These are phyloP conservation scores for Epinephelus awoara DNA, from an alignment of 2,797 vertebrate species.

Conservation along the genomic window DNA sequence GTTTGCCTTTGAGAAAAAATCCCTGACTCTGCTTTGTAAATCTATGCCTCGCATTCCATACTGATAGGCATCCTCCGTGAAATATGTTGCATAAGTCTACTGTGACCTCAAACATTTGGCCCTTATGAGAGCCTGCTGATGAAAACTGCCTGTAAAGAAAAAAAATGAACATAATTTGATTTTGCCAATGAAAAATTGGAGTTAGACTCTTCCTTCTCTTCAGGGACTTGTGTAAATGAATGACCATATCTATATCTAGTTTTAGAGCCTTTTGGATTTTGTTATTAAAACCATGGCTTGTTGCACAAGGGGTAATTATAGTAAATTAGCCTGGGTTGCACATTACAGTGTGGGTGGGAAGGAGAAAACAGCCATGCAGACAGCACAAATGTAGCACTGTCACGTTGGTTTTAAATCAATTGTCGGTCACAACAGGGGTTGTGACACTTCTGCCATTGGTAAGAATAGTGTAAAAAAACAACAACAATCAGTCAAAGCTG, in stretches of 20 bases:
- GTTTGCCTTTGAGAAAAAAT: conserved; percentile 56
- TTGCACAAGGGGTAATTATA: conserved; percentile 34
- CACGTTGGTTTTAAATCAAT: conserved; percentile 17
- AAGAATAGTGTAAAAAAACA: conserved; percentile 3
- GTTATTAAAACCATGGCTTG: not conserved
- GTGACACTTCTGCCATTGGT: conserved; percentile 10
- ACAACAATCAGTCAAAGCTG: not conserved
- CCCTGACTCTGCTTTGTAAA: conserved; percentile 42
- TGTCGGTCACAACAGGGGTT: conserved; percentile 10
- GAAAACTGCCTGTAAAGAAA: conserved; percentile 10
- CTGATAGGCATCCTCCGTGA: conserved; percentile 37
- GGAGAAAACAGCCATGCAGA: conserved; percentile 17
- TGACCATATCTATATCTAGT: conserved; percentile 18
- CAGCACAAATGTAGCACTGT: conserved; percentile 19
- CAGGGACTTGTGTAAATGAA: conserved; percentile 25
- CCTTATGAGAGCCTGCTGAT: not conserved
- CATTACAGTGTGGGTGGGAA: conserved; percentile 24
- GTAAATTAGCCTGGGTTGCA: conserved; percentile 29
- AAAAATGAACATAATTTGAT: not conserved
- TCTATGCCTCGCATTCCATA: conserved; percentile 50
- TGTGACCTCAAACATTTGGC: conserved; percentile 38
- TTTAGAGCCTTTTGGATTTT: conserved; percentile 9
- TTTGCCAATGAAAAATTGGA: not conserved
- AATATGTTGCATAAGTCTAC: conserved; percentile 34
- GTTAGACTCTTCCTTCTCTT: not conserved